phyloP scores from a whole-genome alignment of 2,113 vertebrate genomes.

The Tor tambroides region DNA sequence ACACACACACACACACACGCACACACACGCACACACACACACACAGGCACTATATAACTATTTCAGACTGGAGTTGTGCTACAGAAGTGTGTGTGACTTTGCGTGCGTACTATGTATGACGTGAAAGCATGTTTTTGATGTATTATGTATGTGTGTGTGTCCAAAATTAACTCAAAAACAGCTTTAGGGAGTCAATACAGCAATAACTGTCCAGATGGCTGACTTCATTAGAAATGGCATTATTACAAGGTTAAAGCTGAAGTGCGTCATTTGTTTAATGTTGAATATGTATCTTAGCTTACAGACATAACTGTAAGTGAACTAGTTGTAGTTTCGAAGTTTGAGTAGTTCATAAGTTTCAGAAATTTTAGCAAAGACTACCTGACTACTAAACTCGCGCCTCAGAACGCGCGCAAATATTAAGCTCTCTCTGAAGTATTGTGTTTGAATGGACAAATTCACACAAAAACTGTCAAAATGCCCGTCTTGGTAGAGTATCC shows the following conservation, averaged over 20 bases:
- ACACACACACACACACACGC: neutral
- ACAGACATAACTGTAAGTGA: too few species aligned
- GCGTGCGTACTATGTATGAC: neutral
- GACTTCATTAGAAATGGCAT: neutral
- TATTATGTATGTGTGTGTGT: neutral
- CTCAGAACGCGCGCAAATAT: too few species aligned
- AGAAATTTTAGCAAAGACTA: too few species aligned
- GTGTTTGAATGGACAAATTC: too few species aligned
- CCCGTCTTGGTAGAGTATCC: too few species aligned
- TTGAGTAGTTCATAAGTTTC: too few species aligned
- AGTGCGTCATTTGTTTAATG: neutral
- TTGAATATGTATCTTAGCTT: too few species aligned
- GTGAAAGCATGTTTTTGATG: slow-evolving; percentile 4
- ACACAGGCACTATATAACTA: neutral
- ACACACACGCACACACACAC: neutral
- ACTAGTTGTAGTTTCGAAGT: too few species aligned
- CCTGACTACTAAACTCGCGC: too few species aligned
- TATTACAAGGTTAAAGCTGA: neutral
- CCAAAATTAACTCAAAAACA: neutral
- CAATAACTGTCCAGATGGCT: neutral
- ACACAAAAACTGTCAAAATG: too few species aligned
- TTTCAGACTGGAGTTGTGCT: neutral
- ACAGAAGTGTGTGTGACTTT: neutral
- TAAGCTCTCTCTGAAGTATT: too few species aligned
- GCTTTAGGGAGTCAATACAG: neutral